phyloP scores from a whole-genome alignment of 2,797 vertebrate genomes.

The Macropodus opercularis region DNA sequence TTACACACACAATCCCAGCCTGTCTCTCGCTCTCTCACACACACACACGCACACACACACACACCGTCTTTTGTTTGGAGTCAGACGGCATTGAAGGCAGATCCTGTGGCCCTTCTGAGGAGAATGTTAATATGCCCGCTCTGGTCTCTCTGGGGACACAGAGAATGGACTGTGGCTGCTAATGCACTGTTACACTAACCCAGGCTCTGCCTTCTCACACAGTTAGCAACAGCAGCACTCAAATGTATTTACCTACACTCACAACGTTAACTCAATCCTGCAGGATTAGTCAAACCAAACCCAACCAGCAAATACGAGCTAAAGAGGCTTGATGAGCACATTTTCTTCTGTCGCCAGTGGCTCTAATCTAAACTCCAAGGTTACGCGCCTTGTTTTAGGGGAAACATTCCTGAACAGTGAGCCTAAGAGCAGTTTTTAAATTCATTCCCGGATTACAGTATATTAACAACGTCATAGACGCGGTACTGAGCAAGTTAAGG shows the following conservation, averaged over 20 bases:
- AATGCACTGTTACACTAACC: constrained; percentile 74
- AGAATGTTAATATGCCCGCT: constrained; percentile 81
- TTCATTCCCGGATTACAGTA: not conserved
- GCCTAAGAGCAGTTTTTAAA: not conserved
- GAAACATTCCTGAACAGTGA: not conserved
- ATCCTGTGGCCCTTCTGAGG: constrained; percentile 77
- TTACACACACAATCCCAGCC: constrained; percentile 46
- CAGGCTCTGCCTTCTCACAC: constrained; percentile 42
- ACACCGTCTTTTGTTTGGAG: constrained; percentile 79
- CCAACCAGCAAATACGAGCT: too few relatives aligned
- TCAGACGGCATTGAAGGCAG: constrained; percentile 80
- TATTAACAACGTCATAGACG: not conserved
- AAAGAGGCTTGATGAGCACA: not conserved
- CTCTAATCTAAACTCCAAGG: not conserved
- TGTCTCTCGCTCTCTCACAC: constrained; percentile 41
- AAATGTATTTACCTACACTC: constrained; percentile 21
- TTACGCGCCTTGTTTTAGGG: not conserved
- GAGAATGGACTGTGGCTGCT: constrained; percentile 77
- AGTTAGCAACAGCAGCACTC: constrained; percentile 34
- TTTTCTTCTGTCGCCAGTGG: not conserved
- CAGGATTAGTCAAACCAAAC: not conserved
- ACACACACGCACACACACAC: constrained; percentile 44
- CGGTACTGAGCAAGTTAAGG: not conserved
- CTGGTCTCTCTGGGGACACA: constrained; percentile 72
- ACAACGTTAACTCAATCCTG: constrained; percentile 19